Percentiles rank a stretch among this genome's conserved stretches.
These are phyloP conservation scores for Kuschelorhynchus macadamiae DNA, from an alignment of 2,888 invertebrate species.

Conservation along the genomic window DNA sequence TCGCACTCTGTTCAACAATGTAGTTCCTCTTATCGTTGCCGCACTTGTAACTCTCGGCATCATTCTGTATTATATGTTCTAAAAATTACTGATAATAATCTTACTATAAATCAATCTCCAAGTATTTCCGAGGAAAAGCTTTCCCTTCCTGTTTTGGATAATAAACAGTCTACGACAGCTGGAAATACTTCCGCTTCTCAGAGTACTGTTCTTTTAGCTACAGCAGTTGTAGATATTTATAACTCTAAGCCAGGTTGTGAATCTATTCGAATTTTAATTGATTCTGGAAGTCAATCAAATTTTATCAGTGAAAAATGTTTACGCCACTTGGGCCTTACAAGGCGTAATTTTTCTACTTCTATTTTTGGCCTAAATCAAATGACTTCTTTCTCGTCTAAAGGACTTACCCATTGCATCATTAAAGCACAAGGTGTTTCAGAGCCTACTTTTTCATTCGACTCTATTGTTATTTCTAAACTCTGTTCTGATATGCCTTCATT, in stretches of 20 bases:
- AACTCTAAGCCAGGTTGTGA: background rate
- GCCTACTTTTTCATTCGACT: constrained; percentile 10
- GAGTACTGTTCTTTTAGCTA: constrained; percentile 18
- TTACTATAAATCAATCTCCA: background rate
- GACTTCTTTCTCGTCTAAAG: constrained; percentile 12
- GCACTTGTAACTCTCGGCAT: background rate
- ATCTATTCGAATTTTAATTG: constrained; percentile 7
- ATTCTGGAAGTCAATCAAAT: constrained; percentile 3
- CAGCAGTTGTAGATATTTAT: constrained; percentile 2
- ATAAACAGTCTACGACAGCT: background rate
- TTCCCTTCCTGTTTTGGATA: background rate
- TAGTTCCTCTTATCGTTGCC: constrained; percentile 1
- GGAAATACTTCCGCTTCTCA: constrained; percentile 14
- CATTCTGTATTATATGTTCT: constrained; percentile 13
- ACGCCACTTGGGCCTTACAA: background rate
- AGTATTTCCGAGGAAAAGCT: background rate
- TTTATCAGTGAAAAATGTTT: constrained; percentile 17
- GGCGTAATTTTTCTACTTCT: constrained; percentile 5
- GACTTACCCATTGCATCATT: constrained; percentile 5
- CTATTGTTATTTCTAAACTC: constrained; percentile 1
- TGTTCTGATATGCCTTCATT: constrained; percentile 15
- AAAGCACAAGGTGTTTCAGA: background rate
- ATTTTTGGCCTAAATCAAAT: constrained; percentile 13
- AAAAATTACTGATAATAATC: background rate
- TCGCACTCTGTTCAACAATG: constrained; percentile 8